Conservation (phyloP, 1,140 invertebrate species). For the Lepeophtheirus salmonis region DNA sequence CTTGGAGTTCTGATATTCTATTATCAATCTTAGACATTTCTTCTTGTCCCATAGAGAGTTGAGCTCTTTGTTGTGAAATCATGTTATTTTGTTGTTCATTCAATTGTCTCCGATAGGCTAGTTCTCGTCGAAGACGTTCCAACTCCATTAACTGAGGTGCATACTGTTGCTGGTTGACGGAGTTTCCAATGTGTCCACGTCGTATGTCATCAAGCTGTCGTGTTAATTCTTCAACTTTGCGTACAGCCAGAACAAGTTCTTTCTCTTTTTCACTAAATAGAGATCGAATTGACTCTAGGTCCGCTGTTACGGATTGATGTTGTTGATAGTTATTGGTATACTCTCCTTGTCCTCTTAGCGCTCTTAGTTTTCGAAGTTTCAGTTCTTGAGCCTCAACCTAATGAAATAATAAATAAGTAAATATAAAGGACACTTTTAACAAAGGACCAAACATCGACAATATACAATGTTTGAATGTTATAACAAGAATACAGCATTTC, state of each 20-base stretch:
- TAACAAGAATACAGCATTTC: no score
- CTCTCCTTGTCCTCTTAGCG: constrained; percentile 63
- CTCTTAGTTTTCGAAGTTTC: constrained; percentile 68
- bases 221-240: constrained; percentile 84
- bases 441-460: no score
- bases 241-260: constrained; percentile 76
- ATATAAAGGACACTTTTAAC: no score
- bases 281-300: constrained; percentile 81
- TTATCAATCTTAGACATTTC: constrained; percentile 78
- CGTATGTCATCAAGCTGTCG: constrained; percentile 72
- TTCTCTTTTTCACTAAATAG: constrained; percentile 95
- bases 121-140: constrained; percentile 61
- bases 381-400: constrained; percentile 80
- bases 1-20: constrained; percentile 75
- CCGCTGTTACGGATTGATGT: constrained; percentile 29
- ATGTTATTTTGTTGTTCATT: constrained; percentile 80
- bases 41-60: constrained; percentile 59
- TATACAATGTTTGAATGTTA: no score
- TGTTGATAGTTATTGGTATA: not conserved
- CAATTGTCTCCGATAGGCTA: constrained; percentile 86
- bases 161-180: constrained; percentile 30
- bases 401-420: no score
- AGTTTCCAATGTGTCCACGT: constrained; percentile 34
- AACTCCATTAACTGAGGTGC: constrained; percentile 41
- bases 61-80: constrained; percentile 62